Evolutionary conservation across 2,888 invertebrate genomes (phyloP).

Genomic region (Drosophila tripunctata): DNA sequence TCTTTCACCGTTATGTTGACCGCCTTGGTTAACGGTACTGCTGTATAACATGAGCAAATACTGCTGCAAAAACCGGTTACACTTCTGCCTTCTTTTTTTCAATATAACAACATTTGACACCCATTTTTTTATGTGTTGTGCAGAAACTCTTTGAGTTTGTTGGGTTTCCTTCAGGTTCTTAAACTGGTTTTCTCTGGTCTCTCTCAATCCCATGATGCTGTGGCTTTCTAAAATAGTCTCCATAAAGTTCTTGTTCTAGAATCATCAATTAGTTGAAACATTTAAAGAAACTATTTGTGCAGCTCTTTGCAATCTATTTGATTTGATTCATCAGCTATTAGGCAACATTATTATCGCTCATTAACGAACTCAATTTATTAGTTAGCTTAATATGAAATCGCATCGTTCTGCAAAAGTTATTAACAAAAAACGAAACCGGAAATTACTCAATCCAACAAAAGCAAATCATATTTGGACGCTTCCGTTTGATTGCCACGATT

Average conservation of each 20-base stretch:
- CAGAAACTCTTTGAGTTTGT: constrained; percentile 30
- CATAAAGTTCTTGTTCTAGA: background rate
- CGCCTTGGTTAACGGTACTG: constrained; percentile 69
- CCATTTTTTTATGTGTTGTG: constrained; percentile 46
- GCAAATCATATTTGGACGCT: constrained; percentile 48
- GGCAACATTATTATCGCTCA: constrained; percentile 32
- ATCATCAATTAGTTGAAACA: background rate
- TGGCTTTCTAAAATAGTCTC: constrained; percentile 20
- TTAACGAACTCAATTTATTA: constrained; percentile 17
- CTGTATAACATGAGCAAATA: constrained; percentile 25
- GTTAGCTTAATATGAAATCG: constrained; percentile 27
- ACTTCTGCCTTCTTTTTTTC: constrained; percentile 10
- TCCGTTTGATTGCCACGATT: constrained; percentile 63
- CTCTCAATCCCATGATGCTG: background rate
- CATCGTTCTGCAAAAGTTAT: background rate
- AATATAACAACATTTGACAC: constrained; percentile 41
- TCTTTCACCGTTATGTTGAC: constrained; percentile 70
- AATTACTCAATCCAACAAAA: constrained; percentile 55
- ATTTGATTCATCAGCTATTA: constrained; percentile 28
- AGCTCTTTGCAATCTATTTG: constrained; percentile 5
- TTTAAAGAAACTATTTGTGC: background rate
- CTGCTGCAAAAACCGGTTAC: constrained; percentile 38
- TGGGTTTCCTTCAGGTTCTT: constrained; percentile 34
- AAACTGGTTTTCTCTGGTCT: constrained; percentile 37
- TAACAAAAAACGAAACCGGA: constrained; percentile 52